Evolutionary conservation across 2,797 vertebrate genomes (phyloP).

Genomic region (Mormyrus proboscirostris): DNA sequence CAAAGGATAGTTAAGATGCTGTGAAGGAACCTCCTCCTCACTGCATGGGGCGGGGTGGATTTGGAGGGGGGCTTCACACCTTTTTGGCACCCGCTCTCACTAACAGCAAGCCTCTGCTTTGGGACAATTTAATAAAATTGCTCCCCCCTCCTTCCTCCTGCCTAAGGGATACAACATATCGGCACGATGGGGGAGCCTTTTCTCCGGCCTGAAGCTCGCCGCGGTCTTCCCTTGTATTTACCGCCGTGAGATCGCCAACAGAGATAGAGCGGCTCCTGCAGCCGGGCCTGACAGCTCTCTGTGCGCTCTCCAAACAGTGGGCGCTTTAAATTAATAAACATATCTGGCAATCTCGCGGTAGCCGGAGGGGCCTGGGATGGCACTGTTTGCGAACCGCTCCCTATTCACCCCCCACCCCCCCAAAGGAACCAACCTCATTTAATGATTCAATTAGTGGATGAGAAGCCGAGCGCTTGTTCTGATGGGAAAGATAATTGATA

Average conservation of each 20-base stretch:
- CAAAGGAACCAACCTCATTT: constrained; percentile 89
- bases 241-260: constrained; percentile 74
- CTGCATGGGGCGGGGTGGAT: background rate
- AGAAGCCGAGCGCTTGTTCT: constrained; percentile 83
- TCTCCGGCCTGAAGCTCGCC: constrained; percentile 67
- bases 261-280: constrained; percentile 72
- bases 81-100: constrained; percentile 53
- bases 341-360: constrained; percentile 81
- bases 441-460: constrained; percentile 98
- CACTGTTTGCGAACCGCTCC: constrained; percentile 84
- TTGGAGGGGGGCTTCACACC: constrained; percentile 31
- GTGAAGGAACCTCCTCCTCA: background rate
- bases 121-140: constrained; percentile 67
- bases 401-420: constrained; percentile 21
- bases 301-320: constrained; percentile 77
- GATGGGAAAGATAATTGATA: constrained; percentile 75
- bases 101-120: constrained; percentile 65
- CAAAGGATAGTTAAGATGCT: background rate
- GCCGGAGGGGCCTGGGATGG: constrained; percentile 59
- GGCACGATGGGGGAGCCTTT: constrained; percentile 64
- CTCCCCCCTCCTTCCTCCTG: constrained; percentile 45
- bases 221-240: constrained; percentile 79
- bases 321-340: constrained; percentile 83
- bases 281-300: constrained; percentile 76
- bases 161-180: constrained; percentile 12